A percentile compares a stretch with the other conserved stretches of the same genome.
These are phyloP conservation scores for Lordiphosa stackelbergi DNA, from an alignment of 1,140 invertebrate genomes.

Conservation along the genomic window DNA sequence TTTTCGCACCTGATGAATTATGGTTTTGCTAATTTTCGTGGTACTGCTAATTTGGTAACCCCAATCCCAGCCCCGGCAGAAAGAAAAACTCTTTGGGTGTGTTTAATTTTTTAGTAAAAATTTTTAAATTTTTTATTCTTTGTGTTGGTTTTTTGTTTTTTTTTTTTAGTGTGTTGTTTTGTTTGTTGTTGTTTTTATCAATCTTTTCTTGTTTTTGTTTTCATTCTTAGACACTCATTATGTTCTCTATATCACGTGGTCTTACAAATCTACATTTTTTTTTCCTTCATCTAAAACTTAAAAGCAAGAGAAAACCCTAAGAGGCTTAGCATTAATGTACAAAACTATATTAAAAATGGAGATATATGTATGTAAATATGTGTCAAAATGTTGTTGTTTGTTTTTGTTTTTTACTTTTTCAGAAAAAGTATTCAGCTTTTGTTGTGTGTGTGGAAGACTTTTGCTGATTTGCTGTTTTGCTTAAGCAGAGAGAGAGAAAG, in stretches of 20 bases:
- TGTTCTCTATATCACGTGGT: constrained; percentile 72
- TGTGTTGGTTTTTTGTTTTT: constrained; percentile 41
- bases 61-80: neutral
- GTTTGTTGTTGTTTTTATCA: constrained; percentile 35
- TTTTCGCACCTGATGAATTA: constrained; percentile 11
- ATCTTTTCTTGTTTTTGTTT: constrained; percentile 36
- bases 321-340: constrained; percentile 38
- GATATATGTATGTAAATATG: constrained; percentile 42
- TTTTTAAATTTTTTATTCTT: constrained; percentile 65
- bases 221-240: constrained; percentile 66
- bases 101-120: constrained; percentile 61
- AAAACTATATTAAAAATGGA: constrained; percentile 55
- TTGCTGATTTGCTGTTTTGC: constrained; percentile 46
- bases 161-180: constrained; percentile 59
- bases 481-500: constrained; percentile 17
- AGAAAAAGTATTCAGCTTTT: constrained; percentile 45
- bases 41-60: constrained; percentile 7
- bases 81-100: constrained; percentile 29
- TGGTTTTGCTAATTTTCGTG: constrained; percentile 13
- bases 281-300: constrained; percentile 43
- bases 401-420: constrained; percentile 35
- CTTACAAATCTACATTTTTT: constrained; percentile 42
- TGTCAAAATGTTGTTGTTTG: constrained; percentile 12
- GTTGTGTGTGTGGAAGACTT: constrained; percentile 35
- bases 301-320: constrained; percentile 43